A percentile compares a stretch with the other conserved stretches of the same genome.
Conservation (phyloP, 2,113 vertebrate species). For the Catharus minimus region DNA sequence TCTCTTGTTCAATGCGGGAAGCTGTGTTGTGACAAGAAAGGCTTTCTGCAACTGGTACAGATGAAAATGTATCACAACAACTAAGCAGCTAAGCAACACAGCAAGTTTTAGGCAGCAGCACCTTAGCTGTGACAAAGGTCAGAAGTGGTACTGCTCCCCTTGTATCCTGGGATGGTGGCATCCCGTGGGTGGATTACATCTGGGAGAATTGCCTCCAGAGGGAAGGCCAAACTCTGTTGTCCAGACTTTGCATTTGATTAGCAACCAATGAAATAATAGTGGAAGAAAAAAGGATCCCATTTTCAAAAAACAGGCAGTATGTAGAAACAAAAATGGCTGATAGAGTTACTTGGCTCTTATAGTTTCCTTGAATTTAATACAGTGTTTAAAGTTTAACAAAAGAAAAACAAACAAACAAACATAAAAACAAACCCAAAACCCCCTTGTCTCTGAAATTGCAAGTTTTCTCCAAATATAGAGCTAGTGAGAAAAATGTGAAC, state of each 20-base stretch:
- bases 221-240: background rate
- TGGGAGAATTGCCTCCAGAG: background rate
- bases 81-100: background rate
- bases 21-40: background rate
- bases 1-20: background rate
- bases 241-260: background rate
- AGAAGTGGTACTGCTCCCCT: background rate
- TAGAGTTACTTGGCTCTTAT: background rate
- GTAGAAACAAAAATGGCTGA: background rate
- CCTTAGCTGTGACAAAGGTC: background rate
- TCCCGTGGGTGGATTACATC: background rate
- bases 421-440: rapidly evolving
- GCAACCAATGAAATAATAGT: background rate
- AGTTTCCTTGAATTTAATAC: background rate
- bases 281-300: background rate
- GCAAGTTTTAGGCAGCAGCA: background rate
- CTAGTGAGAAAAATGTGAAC: constrained; percentile 28
- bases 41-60: background rate
- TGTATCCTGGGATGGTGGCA: background rate
- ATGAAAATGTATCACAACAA: background rate
- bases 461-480: constrained; percentile 43
- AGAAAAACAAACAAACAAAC: background rate
- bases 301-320: background rate
- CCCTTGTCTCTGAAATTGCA: background rate
- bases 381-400: background rate